These are phyloP conservation scores for Cyrtonyx montezumae DNA, from an alignment of 2,113 vertebrate species.

Conservation along the genomic window DNA sequence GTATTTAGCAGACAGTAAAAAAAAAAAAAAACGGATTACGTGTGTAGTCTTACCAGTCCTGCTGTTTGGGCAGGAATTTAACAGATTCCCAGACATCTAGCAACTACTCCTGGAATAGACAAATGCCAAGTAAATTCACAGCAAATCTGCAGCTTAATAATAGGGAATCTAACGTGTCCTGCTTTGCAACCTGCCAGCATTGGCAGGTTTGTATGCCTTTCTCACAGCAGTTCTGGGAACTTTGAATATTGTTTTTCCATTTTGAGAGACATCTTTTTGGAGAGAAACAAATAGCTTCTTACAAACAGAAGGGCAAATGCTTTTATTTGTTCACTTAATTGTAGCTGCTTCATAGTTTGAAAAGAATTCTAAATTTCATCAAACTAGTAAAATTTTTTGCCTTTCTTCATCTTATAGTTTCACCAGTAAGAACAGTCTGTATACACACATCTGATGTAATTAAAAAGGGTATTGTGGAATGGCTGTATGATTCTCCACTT, in stretches of 20 bases:
- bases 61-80: constrained; percentile 49
- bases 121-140: not conserved
- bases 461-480: not conserved
- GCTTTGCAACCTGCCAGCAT: not conserved
- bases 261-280: not conserved
- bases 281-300: not conserved
- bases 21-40: constrained; percentile 3
- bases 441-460: not conserved
- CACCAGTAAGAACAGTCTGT: not conserved
- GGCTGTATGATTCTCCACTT: not conserved
- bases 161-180: not conserved
- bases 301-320: not conserved
- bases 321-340: not conserved
- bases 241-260: not conserved
- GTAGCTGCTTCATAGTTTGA: not conserved
- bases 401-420: not conserved
- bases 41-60: constrained; percentile 29
- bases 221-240: not conserved
- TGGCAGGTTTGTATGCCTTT: not conserved
- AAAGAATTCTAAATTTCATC: not conserved
- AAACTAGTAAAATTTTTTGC: not conserved
- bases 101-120: constrained; percentile 1
- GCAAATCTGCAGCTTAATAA: constrained; percentile 1
- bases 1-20: constrained; percentile 16
- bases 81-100: constrained; percentile 61